Evolutionary conservation across 2,888 invertebrate genomes (phyloP).

Genomic region (Mantis religiosa): DNA sequence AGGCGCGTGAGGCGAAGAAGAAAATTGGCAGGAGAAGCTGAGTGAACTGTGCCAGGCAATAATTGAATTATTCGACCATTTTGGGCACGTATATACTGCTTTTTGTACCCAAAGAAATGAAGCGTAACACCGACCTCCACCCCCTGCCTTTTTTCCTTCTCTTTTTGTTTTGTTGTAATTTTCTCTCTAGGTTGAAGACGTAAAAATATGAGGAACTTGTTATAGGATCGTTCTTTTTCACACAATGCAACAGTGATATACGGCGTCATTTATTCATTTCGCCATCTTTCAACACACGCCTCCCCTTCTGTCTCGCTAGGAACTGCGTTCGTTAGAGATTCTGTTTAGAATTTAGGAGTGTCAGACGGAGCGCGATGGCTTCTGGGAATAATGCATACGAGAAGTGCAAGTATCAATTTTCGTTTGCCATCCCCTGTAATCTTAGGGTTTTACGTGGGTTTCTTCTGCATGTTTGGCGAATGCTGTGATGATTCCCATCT

Average conservation of each 20-base stretch:
- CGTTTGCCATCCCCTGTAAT: no score
- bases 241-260: not conserved
- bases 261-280: no score
- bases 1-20: not conserved
- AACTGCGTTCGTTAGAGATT: no score
- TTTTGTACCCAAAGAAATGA: not conserved
- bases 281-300: no score
- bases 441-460: no score
- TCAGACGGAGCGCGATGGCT: no score
- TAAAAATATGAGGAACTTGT: not conserved
- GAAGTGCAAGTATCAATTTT: no score
- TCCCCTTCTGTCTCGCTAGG: no score
- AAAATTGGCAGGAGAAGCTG: not conserved
- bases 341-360: no score
- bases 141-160: not conserved
- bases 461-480: no score
- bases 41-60: not conserved
- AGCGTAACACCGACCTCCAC: not conserved
- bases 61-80: not conserved
- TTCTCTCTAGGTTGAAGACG: not conserved
- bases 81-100: not conserved
- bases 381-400: no score
- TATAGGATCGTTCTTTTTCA: not conserved
- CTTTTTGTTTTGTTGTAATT: not conserved
- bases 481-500: no score